Evolutionary conservation across 1,140 invertebrate species (phyloP).

Genomic region (Chymomyza costata): DNA sequence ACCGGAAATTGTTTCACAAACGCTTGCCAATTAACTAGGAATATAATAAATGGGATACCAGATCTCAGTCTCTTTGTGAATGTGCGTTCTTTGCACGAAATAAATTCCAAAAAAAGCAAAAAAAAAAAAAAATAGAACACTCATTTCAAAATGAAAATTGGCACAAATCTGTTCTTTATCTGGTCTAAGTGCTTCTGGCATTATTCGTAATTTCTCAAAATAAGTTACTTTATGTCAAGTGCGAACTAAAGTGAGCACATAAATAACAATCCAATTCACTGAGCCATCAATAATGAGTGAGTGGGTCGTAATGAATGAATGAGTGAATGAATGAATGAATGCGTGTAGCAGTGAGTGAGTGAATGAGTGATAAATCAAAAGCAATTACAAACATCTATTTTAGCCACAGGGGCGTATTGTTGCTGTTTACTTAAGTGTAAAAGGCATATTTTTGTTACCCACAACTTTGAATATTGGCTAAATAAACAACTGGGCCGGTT

Average conservation of each 20-base stretch:
- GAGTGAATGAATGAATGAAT: too few relatives aligned
- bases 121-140: not conserved
- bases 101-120: constrained; percentile 12
- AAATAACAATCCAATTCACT: constrained; percentile 44
- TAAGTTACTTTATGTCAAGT: constrained; percentile 51
- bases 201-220: constrained; percentile 67
- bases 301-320: too few relatives aligned
- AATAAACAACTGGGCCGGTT: too few relatives aligned
- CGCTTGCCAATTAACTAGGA: constrained; percentile 63
- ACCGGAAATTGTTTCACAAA: constrained; percentile 70
- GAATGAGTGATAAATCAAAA: constrained; percentile 67
- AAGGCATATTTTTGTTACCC: too few relatives aligned
- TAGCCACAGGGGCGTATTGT: too few relatives aligned
- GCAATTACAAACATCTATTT: not conserved
- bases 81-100: too few relatives aligned
- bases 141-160: not conserved
- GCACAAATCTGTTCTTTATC: too few relatives aligned
- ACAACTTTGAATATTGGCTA: too few relatives aligned
- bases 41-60: constrained; percentile 46
- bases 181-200: too few relatives aligned
- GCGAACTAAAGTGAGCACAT: constrained; percentile 48
- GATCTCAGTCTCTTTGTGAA: too few relatives aligned
- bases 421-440: too few relatives aligned
- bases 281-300: too few relatives aligned
- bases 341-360: constrained; percentile 45